Base-by-base conservation (phyloP, 92 coral and sea anemone genomes). In the Siderastrea radians region DNA sequence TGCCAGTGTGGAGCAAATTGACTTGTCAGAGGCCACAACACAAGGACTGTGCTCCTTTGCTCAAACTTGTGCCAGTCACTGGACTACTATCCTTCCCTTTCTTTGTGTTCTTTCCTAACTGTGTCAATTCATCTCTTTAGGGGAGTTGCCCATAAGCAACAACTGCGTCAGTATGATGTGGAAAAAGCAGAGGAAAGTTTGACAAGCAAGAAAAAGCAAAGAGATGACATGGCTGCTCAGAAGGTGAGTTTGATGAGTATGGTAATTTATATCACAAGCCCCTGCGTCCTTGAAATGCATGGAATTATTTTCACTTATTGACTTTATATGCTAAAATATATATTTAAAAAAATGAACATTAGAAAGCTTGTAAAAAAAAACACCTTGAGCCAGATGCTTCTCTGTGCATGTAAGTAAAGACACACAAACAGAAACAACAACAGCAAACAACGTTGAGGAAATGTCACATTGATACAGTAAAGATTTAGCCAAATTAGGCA, bases 101-200 rank as follows among this genome's bases (percentile, higher is more conserved):
- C 17, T 3, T 0, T 14, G 44, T 3, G 46, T 3, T 6, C 61
- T n/a, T 73, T 74, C 46, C 38, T 50, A 72, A 50, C 14, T 72
- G 19, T 15, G 2, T 38, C 15, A 59, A 15, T 11, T 3, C 3
- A 59, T 19, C 15, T 49, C 45, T 78, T 88, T 49, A 97, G 99
- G 85, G 90, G 87, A 52, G 96, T 97, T 77, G 93, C 99, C 5
- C 94, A 91, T 88, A 95, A 89, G 80, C 99, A 97, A 83, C 96
- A 95, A 89, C 88, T 97, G 17, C 94, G 99, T 43, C 99, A 97
- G 84, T 97, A 97, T 85, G 96, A 97, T 70, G 65, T 94, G 79
- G 99, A 95, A 81, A 97, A 95, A 79, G 96, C 99, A 15, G 98
- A 97, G 53, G 99, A 97, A 67, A 62, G 78, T 51, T 70, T 97